phyloP scores from a whole-genome alignment of 2,797 vertebrate genomes.

The Octomys mimax region DNA sequence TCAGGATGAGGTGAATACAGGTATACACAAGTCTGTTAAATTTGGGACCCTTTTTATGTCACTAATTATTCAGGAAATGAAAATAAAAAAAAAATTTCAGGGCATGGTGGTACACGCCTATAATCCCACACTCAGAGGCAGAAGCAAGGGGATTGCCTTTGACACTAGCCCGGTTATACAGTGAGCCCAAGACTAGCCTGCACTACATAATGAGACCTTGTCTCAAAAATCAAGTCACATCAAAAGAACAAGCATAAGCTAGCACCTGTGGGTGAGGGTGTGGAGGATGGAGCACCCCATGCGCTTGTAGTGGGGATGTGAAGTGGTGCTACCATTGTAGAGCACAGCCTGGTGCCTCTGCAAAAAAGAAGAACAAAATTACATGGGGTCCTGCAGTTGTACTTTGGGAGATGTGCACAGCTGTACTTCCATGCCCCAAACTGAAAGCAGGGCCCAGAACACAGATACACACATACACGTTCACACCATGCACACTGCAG shows the following conservation, averaged over 20 bases:
- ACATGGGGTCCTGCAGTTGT: too few relatives aligned
- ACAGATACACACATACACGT: accelerated
- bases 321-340: background rate
- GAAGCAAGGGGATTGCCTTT: background rate
- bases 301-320: too few relatives aligned
- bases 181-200: background rate
- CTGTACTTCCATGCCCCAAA: background rate
- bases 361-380: background rate
- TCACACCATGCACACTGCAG: background rate
- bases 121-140: background rate
- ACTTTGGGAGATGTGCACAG: background rate
- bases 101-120: background rate
- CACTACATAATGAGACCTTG: background rate
- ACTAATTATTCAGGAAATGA: background rate
- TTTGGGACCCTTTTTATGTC: background rate
- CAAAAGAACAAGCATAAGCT: background rate
- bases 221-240: background rate
- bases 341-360: background rate
- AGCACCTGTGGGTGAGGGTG: too few relatives aligned
- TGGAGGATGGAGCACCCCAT: background rate
- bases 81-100: background rate
- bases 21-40: background rate
- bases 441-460: background rate
- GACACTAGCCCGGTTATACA: background rate
- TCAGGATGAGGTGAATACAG: accelerated